Base-by-base conservation (phyloP, 2,888 invertebrate species). In the Metellina segmentata region DNA sequence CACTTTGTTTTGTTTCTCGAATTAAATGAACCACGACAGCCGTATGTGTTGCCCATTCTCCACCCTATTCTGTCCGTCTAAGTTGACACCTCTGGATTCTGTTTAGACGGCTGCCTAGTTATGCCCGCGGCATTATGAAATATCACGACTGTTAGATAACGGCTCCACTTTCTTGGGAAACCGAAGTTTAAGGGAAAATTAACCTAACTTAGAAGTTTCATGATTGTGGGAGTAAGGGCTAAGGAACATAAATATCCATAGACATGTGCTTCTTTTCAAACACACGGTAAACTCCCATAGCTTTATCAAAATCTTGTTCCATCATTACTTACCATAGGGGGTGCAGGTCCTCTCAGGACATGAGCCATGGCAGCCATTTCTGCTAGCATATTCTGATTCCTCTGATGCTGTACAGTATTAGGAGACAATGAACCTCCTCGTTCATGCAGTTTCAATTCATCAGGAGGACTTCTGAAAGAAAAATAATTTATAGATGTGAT, bases 311-410 rank as follows among this genome's bases (percentile, higher is more conserved):
- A 34, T 1, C 34, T 4, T 34, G 1, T 34, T 34, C 34, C 34
- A 34, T 34, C 34, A 34, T 16, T 34, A 69, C 79, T 85, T 77
- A 92, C 92, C 61, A 79, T 89, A 51, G 89, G 20, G 34, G 78
- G 51, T 34, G 86, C 81, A 19, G 89, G 81, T 16, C 70, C 85
- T 19, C 79, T 52, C 53, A 85, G 8, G 13, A 77, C 74, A 77
- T 89, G 92, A 49, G 92, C 89, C 89, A 89, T 85, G 5, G 85
- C 70, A 53, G 89, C 85, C 81, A 92, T 85, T 70, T 92, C 89
- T 48, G 79, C 88, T 48, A 81, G 61, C 69, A 89, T 72, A 19
- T 82, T 91, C 69, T 82, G 91, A 75, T 86, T 86, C 20, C 86
- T 86, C 8, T 78, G 77, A 71, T 90, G 90, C 16, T 61, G 61